These are phyloP conservation scores for Eristalis intricaria DNA, from an alignment of 2,888 invertebrate genomes.

Conservation along the genomic window DNA sequence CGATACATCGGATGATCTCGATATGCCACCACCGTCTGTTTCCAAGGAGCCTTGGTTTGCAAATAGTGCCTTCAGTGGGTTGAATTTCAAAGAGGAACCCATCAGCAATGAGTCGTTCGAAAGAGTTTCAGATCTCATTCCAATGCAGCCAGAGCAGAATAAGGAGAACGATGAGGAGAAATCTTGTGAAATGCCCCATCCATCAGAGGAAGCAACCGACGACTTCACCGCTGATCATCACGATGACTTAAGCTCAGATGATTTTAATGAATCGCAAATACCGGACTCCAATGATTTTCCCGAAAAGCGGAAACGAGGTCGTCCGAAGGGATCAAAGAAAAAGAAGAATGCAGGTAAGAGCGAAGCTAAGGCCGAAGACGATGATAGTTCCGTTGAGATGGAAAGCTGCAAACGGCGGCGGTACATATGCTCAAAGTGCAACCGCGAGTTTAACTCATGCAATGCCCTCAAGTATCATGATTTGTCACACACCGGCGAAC, in stretches of 20 bases:
- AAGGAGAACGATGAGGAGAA: constrained; percentile 6
- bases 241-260: constrained; percentile 27
- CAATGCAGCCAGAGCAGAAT: constrained; percentile 4
- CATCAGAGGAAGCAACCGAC: not conserved
- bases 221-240: not conserved
- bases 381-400: constrained; percentile 38
- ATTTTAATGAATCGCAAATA: not conserved
- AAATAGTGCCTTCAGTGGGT: constrained; percentile 67
- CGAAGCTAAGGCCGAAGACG: constrained; percentile 18
- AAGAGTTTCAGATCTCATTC: constrained; percentile 13
- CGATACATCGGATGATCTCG: constrained; percentile 80
- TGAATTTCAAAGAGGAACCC: constrained; percentile 54
- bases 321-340: constrained; percentile 34
- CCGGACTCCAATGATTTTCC: constrained; percentile 5
- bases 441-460: constrained; percentile 88
- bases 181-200: not conserved
- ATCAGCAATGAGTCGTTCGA: constrained; percentile 25
- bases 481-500: constrained; percentile 89
- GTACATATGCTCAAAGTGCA: constrained; percentile 83
- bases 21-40: constrained; percentile 75
- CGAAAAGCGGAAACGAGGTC: constrained; percentile 47
- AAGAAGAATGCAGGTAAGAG: not conserved
- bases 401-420: constrained; percentile 51
- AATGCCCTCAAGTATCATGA: constrained; percentile 93
- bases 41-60: constrained; percentile 61